These are phyloP conservation scores for Synodontis membranacea DNA, from an alignment of 2,113 vertebrate genomes.

Conservation along the genomic window DNA sequence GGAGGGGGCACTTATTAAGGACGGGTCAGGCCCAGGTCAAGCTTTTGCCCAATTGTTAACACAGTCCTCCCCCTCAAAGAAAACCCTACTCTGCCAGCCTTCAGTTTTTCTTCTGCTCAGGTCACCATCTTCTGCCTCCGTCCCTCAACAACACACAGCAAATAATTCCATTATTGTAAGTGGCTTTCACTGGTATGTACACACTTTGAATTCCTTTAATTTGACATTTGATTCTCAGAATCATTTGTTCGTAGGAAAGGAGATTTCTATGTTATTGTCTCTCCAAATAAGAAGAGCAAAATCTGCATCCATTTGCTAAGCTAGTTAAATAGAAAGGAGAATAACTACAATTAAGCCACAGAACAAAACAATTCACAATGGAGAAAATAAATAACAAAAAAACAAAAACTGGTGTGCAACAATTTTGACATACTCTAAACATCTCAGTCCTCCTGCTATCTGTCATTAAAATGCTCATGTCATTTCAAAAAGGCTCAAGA, in stretches of 20 bases:
- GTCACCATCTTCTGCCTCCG: conserved; percentile 58
- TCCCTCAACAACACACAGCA: conserved; percentile 64
- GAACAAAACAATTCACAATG: conserved; percentile 49
- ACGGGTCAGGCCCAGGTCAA: conserved; percentile 87
- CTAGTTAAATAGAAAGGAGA: conserved; percentile 65
- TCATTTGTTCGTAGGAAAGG: not conserved
- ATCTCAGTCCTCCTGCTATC: conserved; percentile 8
- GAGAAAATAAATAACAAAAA: not conserved
- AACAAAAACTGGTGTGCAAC: not conserved
- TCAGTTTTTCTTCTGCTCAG: conserved; percentile 65
- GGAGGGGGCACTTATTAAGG: conserved; percentile 79
- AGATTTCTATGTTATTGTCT: not conserved
- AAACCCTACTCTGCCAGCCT: conserved; percentile 38
- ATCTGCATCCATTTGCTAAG: not conserved
- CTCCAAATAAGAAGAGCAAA: not conserved
- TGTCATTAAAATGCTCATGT: conserved; percentile 20
- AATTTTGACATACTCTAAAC: not conserved
- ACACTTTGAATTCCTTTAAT: conserved; percentile 68
- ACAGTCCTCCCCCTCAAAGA: conserved; percentile 60
- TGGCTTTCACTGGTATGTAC: conserved; percentile 64
- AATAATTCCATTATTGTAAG: conserved; percentile 70
- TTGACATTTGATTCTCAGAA: not conserved
- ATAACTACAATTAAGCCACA: conserved; percentile 76
- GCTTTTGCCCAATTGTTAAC: conserved; percentile 86
- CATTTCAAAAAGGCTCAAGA: conserved; percentile 26